Evolutionary conservation across 1,140 invertebrate genomes (phyloP), one percentile per base, ranked within the genome.

Genomic region (Neodiprion fabricii): DNA sequence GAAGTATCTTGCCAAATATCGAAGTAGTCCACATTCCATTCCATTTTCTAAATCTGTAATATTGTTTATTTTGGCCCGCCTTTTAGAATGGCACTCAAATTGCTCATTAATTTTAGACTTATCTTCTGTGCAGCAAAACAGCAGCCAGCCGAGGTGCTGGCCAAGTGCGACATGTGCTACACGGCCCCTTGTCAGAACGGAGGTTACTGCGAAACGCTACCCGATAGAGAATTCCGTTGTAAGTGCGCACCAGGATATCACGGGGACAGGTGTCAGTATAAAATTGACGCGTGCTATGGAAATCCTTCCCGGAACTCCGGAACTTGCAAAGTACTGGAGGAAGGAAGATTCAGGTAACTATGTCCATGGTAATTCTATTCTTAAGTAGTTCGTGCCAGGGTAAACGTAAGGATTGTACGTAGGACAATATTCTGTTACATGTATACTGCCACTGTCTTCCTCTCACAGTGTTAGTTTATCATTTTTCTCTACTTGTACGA

Each of bases 231-330:
- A 71, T 96, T 94, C 87, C 89, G 91, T 79, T 96, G 95, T 85
- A 89, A 90, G 72, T 97, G 96, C 90, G 90, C 95, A 70, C 94
- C 96, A 77, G 98, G 97, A 70, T 99, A 93, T 91, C 95, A 98
- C 86, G 97, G 98, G 69, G 92, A 94, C 81, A 92, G 95, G 82
- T 99, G 98, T 89, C 94, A 98, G 86, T 91, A 95, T 85, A 94
- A 96, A 91, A 98, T 99, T 84, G 97, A 98, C 89, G 97, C 97
- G 73, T 99, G 98, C 90, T 99, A 97, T 88, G 97, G 96, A 48
- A 94, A 96, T 85, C 97, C 97, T n/a, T 99, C 97, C 85, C 89
- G 94, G 70, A 96, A 98, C 85, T 91, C 93, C 75, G 94, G 94
- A 81, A 93, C 92, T 74, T 98, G 96, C 87, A 95, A 94, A 86